Evolutionary conservation across 1,140 invertebrate species (phyloP).

Genomic region (Apis laboriosa): DNA sequence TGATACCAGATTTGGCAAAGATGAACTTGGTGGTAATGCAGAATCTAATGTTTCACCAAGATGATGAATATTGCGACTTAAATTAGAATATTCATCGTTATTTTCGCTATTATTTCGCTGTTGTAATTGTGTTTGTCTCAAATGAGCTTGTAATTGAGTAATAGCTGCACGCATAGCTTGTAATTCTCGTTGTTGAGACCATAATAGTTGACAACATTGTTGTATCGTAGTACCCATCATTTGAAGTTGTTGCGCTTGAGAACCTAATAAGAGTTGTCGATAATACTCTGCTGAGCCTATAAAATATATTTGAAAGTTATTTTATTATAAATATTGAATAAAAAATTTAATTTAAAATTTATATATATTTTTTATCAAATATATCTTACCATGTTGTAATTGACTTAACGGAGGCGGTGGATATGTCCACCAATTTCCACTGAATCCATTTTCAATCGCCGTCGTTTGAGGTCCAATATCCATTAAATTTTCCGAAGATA

Average conservation of each 20-base stretch:
- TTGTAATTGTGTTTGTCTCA: conserved; percentile 65
- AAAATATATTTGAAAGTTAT: conserved; percentile 21
- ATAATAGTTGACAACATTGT: conserved; percentile 84
- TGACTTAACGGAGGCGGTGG: conserved; percentile 67
- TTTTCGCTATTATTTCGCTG: conserved; percentile 57
- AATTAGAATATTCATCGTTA: conserved; percentile 70
- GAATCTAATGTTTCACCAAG: conserved; percentile 65
- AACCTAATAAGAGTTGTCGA: conserved; percentile 79
- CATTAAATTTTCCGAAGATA: conserved; percentile 72
- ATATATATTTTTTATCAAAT: neutral
- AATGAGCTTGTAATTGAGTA: conserved; percentile 70
- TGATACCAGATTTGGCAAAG: conserved; percentile 74
- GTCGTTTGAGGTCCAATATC: conserved; percentile 69
- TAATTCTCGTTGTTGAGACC: conserved; percentile 84
- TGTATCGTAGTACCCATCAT: conserved; percentile 83
- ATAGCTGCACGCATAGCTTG: conserved; percentile 79
- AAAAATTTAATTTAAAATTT: neutral
- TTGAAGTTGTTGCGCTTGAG: conserved; percentile 83
- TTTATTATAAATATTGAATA: neutral
- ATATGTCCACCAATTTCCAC: conserved; percentile 65
- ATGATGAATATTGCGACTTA: conserved; percentile 68
- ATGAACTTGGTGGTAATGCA: conserved; percentile 72
- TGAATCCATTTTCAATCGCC: conserved; percentile 68
- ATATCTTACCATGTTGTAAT: conserved; percentile 65
- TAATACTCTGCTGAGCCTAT: conserved; percentile 71